phyloP scores from a whole-genome alignment of 1,140 invertebrate genomes.

The Aphelenchoides fujianensis region DNA sequence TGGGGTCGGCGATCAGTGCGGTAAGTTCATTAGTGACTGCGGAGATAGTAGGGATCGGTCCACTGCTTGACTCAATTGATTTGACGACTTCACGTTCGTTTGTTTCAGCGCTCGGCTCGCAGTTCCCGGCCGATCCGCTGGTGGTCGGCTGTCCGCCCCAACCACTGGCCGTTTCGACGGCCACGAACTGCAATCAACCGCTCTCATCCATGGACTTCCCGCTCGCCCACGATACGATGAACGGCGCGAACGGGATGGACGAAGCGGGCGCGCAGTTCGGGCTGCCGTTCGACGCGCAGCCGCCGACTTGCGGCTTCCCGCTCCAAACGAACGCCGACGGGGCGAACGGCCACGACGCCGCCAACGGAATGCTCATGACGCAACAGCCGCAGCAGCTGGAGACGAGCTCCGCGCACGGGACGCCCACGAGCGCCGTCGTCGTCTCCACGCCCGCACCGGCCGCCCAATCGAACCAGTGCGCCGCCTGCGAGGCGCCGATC shows the following conservation, averaged over 20 bases:
- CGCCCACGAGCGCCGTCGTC: background rate
- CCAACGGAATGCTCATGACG: background rate
- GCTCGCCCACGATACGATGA: background rate
- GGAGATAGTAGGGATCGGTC: background rate
- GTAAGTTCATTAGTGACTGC: background rate
- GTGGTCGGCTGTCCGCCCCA: background rate
- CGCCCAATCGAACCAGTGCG: slow-evolving; percentile 65
- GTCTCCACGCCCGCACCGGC: background rate
- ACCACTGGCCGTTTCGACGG: background rate
- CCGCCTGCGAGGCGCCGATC: slow-evolving; percentile 76
- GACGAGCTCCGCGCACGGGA: background rate
- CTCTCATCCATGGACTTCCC: background rate
- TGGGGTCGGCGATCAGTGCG: background rate
- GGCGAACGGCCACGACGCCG: background rate
- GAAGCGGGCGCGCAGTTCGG: too few relatives aligned
- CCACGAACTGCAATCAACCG: background rate
- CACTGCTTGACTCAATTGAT: too few relatives aligned
- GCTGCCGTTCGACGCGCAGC: background rate
- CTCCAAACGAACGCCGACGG: background rate
- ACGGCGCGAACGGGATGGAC: too few relatives aligned
- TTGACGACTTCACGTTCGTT: too few relatives aligned
- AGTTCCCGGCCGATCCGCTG: background rate
- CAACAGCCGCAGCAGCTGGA: background rate
- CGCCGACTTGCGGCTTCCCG: background rate
- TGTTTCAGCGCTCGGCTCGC: background rate